These are phyloP conservation scores for Phaenicophaeus curvirostris DNA, from an alignment of 2,797 vertebrate species.

Conservation along the genomic window DNA sequence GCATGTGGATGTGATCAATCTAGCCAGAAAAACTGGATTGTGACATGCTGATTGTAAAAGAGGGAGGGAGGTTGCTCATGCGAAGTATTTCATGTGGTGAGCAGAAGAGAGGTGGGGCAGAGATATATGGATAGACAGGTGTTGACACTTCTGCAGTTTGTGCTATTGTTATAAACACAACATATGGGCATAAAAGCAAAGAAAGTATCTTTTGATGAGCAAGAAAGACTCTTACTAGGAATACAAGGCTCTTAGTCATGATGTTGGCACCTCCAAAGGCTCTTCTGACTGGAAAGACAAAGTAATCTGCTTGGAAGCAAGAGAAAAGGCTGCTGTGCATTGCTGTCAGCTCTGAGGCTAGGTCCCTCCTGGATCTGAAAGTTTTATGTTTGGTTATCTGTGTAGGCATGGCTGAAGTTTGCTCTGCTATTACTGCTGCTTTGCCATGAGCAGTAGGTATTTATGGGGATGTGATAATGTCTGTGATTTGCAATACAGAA, in stretches of 20 bases:
- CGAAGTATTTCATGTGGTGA: conserved; percentile 31
- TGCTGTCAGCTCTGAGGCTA: neutral
- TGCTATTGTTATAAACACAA: conserved; percentile 16
- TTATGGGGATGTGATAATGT: fast-evolving
- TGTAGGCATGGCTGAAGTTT: neutral
- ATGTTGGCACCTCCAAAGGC: neutral
- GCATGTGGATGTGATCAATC: neutral
- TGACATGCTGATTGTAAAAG: neutral
- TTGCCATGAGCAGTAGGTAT: neutral
- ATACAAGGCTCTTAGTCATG: neutral
- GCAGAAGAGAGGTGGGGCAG: neutral
- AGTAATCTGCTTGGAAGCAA: neutral
- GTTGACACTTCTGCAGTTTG: conserved; percentile 18
- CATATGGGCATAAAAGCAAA: neutral
- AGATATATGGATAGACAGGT: neutral
- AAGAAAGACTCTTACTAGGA: conserved; percentile 2
- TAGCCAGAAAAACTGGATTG: conserved; percentile 52
- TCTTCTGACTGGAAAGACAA: conserved; percentile 2
- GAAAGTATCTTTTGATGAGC: neutral
- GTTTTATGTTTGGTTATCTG: neutral
- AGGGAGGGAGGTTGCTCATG: neutral
- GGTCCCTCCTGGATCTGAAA: neutral
- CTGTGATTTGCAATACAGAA: neutral
- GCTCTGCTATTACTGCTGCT: neutral
- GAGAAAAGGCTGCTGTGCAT: neutral